Percentiles rank a stretch among this genome's conserved stretches.
phyloP scores from a whole-genome alignment of 2,113 vertebrate species.

The Tinamus guttatus region DNA sequence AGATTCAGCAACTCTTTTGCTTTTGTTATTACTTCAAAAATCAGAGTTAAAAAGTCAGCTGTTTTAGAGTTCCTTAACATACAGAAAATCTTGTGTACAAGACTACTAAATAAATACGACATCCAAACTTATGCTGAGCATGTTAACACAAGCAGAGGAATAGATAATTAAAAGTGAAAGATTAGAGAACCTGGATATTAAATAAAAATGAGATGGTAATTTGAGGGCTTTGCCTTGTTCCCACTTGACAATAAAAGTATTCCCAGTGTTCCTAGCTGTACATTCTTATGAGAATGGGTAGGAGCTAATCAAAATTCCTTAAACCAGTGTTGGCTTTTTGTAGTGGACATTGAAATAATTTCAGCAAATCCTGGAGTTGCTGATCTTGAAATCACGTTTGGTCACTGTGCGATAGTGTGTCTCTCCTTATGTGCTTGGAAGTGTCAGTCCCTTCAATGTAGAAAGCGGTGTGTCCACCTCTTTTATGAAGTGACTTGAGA shows the following conservation, averaged over 20 bases:
- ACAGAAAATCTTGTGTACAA: not conserved
- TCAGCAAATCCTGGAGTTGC: not conserved
- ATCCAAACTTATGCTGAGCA: not conserved
- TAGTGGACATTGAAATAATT: not conserved
- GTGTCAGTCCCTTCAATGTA: fast-evolving
- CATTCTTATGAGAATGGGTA: no score
- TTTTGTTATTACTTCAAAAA: not conserved
- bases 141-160: not conserved
- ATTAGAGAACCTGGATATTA: not conserved
- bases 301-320: not conserved
- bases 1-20: not conserved
- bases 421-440: not conserved
- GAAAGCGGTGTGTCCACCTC: not conserved
- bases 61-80: not conserved
- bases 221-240: not conserved
- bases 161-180: not conserved
- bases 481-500: not conserved
- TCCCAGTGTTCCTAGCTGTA: fast-evolving
- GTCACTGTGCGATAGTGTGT: not conserved
- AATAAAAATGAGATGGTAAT: not conserved
- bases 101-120: not conserved
- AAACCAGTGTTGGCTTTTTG: not conserved
- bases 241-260: not conserved
- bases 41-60: not conserved
- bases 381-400: not conserved